phyloP scores from a whole-genome alignment of 2,888 invertebrate species.

The Drosophila parthenogenetica region DNA sequence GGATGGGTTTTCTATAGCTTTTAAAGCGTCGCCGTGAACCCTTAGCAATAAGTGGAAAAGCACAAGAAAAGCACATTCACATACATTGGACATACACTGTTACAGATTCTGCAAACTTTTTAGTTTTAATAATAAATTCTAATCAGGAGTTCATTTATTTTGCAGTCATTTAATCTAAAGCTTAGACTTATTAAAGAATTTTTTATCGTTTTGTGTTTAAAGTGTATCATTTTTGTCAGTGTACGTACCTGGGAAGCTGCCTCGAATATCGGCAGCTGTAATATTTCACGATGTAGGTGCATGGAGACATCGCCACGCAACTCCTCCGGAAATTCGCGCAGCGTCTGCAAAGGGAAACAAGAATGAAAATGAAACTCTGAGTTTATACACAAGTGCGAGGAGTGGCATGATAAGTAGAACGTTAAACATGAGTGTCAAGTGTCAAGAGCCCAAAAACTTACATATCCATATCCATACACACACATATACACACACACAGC shows the following conservation, averaged over 20 bases:
- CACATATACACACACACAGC: conserved; percentile 23
- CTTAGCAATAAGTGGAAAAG: conserved; percentile 41
- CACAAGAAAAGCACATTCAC: conserved; percentile 33
- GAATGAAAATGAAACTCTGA: conserved; percentile 6
- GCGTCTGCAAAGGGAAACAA: conserved; percentile 87
- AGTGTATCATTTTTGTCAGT: neutral
- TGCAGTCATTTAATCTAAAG: no score
- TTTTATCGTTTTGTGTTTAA: no score
- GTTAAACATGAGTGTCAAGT: conserved; percentile 54
- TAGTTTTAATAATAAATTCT: neutral
- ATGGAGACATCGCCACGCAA: conserved; percentile 97
- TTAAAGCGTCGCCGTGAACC: conserved; percentile 52
- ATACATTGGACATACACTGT: conserved; percentile 2
- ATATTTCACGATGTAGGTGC: conserved; percentile 97
- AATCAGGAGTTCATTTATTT: neutral
- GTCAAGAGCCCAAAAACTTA: conserved; percentile 38
- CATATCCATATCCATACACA: conserved; percentile 32
- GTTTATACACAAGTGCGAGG: conserved; percentile 4
- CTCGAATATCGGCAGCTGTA: conserved; percentile 97
- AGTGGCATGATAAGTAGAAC: conserved; percentile 9
- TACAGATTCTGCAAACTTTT: no score
- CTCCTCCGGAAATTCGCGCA: conserved; percentile 98
- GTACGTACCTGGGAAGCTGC: conserved; percentile 91
- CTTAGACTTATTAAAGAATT: no score
- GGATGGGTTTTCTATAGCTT: conserved; percentile 50